These are phyloP conservation scores for Calyptommatus sinebrachiatus DNA, from an alignment of 2,113 vertebrate species.

Conservation along the genomic window DNA sequence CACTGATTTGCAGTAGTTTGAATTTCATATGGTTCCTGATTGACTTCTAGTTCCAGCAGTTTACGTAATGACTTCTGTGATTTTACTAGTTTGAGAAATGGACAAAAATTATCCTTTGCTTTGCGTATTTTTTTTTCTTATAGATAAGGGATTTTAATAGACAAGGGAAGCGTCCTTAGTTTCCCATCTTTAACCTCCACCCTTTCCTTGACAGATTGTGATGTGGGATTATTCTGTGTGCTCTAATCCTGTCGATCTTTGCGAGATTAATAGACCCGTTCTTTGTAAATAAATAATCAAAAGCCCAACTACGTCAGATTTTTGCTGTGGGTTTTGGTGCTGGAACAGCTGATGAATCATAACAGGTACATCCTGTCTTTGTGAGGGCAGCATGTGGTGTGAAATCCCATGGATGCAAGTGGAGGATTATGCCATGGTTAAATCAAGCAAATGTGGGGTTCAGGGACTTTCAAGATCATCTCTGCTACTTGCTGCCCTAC, in stretches of 20 bases:
- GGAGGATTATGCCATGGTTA: background rate
- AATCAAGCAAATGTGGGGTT: background rate
- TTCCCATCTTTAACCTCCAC: background rate
- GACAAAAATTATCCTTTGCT: constrained; percentile 13
- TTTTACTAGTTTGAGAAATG: constrained; percentile 23
- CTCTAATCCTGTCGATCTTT: background rate
- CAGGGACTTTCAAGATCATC: background rate
- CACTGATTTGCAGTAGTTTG: constrained; percentile 30
- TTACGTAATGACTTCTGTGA: constrained; percentile 13
- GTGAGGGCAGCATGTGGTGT: constrained; percentile 8
- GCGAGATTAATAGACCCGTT: background rate
- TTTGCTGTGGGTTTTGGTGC: background rate
- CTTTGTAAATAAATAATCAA: background rate
- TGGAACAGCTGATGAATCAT: background rate
- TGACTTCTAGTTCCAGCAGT: constrained; percentile 15
- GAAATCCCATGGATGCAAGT: background rate
- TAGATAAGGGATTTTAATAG: background rate
- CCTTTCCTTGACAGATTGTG: background rate
- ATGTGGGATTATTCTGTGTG: background rate
- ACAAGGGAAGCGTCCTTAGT: background rate
- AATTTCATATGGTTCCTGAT: constrained; percentile 14
- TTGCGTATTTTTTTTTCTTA: background rate
- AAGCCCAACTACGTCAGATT: background rate
- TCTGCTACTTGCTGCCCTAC: background rate
- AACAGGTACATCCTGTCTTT: constrained; percentile 4